Conservation (phyloP, 2,113 vertebrate species). For the Toxotes jaculatrix region DNA sequence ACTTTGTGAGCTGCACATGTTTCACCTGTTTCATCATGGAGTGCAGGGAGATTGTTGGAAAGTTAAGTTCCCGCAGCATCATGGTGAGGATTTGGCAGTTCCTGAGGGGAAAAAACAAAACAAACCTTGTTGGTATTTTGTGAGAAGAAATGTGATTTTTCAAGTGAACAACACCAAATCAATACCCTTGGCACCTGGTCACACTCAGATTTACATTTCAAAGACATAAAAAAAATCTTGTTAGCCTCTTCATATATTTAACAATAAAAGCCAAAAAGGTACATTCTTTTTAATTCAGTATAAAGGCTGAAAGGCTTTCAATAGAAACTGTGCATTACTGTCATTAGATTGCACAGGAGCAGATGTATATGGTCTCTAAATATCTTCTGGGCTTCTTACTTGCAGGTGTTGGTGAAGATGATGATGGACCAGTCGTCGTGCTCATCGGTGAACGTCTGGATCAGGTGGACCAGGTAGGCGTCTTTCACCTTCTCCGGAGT, state of each 20-base stretch:
- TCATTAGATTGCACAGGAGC: background rate
- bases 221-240: background rate
- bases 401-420: slow-evolving; percentile 97
- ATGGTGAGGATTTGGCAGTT: slow-evolving; percentile 94
- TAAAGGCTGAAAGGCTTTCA: background rate
- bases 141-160: background rate
- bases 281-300: background rate
- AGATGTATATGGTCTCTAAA: background rate
- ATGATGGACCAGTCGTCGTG: slow-evolving; percentile 95
- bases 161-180: background rate
- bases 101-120: slow-evolving; percentile 76
- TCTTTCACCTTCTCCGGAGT: slow-evolving; percentile 95
- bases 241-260: background rate
- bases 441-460: slow-evolving; percentile 92
- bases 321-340: too few relatives aligned
- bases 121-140: background rate
- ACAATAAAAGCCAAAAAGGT: background rate
- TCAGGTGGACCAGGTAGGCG: slow-evolving; percentile 91
- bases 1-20: background rate
- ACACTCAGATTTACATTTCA: background rate
- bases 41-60: slow-evolving; percentile 91
- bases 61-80: slow-evolving; percentile 92
- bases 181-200: background rate
- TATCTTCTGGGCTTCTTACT: slow-evolving; percentile 83
- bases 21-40: slow-evolving; percentile 98